Percentiles rank a stretch among this genome's conserved stretches.
These are phyloP conservation scores for Tragelaphus oryx DNA, from an alignment of 2,797 vertebrate species.

Conservation along the genomic window DNA sequence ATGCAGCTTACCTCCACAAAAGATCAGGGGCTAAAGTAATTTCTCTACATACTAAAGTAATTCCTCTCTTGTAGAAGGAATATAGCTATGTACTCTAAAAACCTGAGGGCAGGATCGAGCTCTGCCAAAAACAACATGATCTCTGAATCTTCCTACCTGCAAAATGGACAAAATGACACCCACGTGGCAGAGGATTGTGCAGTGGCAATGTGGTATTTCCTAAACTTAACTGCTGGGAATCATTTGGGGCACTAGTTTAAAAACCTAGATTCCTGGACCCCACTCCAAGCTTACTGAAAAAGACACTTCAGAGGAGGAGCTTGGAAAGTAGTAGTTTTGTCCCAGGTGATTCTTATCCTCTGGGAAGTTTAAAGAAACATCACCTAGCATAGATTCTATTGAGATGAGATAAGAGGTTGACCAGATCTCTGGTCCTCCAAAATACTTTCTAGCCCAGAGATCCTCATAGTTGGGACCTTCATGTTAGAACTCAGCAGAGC, in stretches of 20 bases:
- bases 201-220: not conserved
- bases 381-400: not conserved
- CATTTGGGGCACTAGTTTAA: not conserved
- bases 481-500: not conserved
- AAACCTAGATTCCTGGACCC: not conserved
- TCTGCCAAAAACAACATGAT: not conserved
- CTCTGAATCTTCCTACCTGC: not conserved
- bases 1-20: not conserved
- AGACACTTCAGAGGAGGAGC: not conserved
- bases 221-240: not conserved
- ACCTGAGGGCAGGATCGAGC: not conserved
- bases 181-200: not conserved
- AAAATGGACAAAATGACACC: not conserved
- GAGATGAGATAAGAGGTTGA: not conserved
- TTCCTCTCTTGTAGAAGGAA: not conserved
- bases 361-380: constrained; percentile 29
- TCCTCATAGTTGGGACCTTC: not conserved
- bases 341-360: not conserved
- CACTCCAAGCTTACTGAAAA: not conserved
- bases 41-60: not conserved
- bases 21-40: not conserved
- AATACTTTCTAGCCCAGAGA: constrained; percentile 5
- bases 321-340: constrained; percentile 12
- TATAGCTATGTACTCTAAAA: constrained; percentile 8
- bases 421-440: not conserved